These are phyloP conservation scores for Phthorimaea operculella DNA, from an alignment of 1,140 invertebrate species.

Conservation along the genomic window DNA sequence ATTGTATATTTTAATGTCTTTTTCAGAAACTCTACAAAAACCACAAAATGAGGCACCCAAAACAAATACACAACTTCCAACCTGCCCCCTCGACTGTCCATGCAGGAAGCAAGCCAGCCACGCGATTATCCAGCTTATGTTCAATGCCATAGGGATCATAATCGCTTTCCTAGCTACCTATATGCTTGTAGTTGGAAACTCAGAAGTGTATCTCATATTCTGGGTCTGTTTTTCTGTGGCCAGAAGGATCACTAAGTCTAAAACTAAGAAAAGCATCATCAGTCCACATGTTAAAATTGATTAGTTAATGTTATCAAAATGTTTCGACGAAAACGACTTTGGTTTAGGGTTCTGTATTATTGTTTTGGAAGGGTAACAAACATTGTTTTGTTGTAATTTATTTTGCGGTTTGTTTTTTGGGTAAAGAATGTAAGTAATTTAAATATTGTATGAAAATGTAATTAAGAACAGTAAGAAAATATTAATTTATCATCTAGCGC, in stretches of 20 bases:
- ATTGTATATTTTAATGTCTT: too few species aligned
- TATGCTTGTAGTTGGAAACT: slow-evolving; percentile 46
- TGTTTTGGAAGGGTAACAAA: too few species aligned
- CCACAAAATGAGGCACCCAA: slow-evolving; percentile 10
- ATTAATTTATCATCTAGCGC: too few species aligned
- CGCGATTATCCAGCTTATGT: slow-evolving; percentile 20
- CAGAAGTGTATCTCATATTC: slow-evolving; percentile 48
- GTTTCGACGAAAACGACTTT: too few species aligned
- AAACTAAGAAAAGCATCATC: slow-evolving; percentile 1
- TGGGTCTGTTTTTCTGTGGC: slow-evolving; percentile 51
- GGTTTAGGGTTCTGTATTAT: too few species aligned
- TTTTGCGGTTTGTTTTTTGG: too few species aligned
- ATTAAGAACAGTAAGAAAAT: too few species aligned
- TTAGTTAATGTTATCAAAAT: neutral
- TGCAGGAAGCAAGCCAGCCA: slow-evolving; percentile 24
- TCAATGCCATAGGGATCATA: slow-evolving; percentile 41
- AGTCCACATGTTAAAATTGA: slow-evolving; percentile 19
- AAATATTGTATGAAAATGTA: too few species aligned
- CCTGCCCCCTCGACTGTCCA: slow-evolving; percentile 31
- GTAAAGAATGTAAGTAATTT: too few species aligned
- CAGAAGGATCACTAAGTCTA: slow-evolving; percentile 40
- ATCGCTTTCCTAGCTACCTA: slow-evolving; percentile 45
- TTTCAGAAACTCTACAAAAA: slow-evolving; percentile 11
- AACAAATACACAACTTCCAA: neutral
- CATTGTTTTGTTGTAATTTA: too few species aligned